phyloP scores from a whole-genome alignment of 2,888 invertebrate genomes.

The Callinectes sapidus region DNA sequence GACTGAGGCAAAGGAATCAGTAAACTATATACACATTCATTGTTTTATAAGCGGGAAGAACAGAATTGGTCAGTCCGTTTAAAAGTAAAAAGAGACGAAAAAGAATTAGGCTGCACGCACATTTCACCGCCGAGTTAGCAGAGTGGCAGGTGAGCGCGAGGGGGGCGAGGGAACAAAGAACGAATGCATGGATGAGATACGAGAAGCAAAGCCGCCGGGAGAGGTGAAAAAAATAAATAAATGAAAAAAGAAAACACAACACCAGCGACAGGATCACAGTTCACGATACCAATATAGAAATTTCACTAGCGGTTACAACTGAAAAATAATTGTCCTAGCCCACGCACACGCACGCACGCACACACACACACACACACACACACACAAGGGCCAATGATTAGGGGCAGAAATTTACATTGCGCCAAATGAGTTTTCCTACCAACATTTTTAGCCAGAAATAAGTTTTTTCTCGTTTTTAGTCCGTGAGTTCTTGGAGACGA shows the following conservation, averaged over 20 bases:
- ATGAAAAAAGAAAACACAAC: background rate
- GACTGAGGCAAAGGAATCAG: too few species aligned
- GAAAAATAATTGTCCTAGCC: background rate
- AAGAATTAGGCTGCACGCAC: background rate
- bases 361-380: slow-evolving; percentile 39
- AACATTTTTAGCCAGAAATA: background rate
- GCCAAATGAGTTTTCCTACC: background rate
- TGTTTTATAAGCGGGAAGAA: background rate
- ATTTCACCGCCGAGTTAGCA: background rate
- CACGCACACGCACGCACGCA: slow-evolving; percentile 36
- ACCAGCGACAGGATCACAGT: background rate
- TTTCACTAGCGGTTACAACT: background rate
- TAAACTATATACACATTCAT: background rate
- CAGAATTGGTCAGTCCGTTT: background rate
- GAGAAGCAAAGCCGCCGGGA: background rate
- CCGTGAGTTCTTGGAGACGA: background rate
- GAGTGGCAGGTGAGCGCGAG: background rate
- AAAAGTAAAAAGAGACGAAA: background rate
- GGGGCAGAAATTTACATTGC: background rate
- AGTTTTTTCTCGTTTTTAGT: background rate
- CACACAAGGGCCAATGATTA: background rate
- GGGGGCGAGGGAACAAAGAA: slow-evolving; percentile 1
- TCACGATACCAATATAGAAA: background rate
- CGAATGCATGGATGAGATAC: background rate
- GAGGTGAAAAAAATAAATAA: background rate